Evolutionary conservation across 2,797 vertebrate species (phyloP), one percentile per base, ranked within the genome.

Genomic region (Pterois miles): DNA sequence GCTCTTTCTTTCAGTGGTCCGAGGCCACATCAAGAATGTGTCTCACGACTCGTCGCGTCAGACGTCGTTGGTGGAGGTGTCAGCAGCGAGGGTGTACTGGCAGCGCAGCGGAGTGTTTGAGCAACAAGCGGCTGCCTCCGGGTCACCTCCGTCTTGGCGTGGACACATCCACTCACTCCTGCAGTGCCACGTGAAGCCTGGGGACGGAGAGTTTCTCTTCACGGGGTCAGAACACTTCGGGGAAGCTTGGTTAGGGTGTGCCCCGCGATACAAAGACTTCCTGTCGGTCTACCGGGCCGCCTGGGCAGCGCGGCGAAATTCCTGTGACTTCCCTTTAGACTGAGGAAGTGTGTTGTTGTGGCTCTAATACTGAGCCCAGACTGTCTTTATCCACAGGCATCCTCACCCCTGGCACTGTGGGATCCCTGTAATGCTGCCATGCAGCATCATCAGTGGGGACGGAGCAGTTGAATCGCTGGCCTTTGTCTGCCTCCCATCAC

Each of bases 181-280:
- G 62, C 94, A 80, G 65, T 97, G 96, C 69, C 85, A 82, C 5
- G 94, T 95, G 81, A 95, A 91, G 93, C 88, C 94, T 5, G 96
- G 96, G 33, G 87, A 82, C 0, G 96, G 96, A 29, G 93, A 95
- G 64, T 97, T 97, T 84, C 95, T 97, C 54, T 97, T 97, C 88
- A 96, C 95, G 0, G 96, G 96, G 38, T 93, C 90, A 3, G 95
- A 96, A 66, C 96, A 96, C 82, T 97, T 97, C 31, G 96, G 96
- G 3, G 94, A 96, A 81, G 96, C 96, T 78, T 97, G 96, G 96
- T 80, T 97, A 86, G 96, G 96, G 73, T 97, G 96, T 72, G 96
- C 96, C 40, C 96, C 96, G 0, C 88, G 96, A 4, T 96, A 95
- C 89, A 95, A 94, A 91, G 93, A 96, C 93, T 97, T 97, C 83